These are phyloP conservation scores for Geodia barretti DNA, from an alignment of 37 sponge, comb jelly and placozoan genomes.

Conservation along the genomic window DNA sequence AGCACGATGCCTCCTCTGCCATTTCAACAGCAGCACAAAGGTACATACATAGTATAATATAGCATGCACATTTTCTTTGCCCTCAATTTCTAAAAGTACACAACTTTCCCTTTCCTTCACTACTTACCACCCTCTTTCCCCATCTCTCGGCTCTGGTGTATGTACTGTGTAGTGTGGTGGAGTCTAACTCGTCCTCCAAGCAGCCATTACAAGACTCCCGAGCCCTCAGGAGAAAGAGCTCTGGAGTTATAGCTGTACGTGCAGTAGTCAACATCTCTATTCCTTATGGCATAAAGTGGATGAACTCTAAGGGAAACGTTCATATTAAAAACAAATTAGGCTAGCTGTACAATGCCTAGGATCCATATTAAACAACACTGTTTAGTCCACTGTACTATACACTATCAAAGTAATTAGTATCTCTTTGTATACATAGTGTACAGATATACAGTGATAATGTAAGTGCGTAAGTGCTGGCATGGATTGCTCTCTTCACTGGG, in stretches of 20 bases:
- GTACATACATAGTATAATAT: neutral
- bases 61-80: too few relatives aligned
- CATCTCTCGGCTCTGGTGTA: too few relatives aligned
- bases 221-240: neutral
- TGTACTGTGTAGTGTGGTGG: conserved; percentile 16
- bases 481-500: neutral
- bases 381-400: neutral
- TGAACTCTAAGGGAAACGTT: too few relatives aligned
- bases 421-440: neutral
- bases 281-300: too few relatives aligned
- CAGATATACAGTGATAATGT: too few relatives aligned
- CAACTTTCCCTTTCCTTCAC: too few relatives aligned
- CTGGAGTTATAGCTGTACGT: neutral
- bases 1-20: conserved; percentile 28
- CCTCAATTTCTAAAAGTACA: too few relatives aligned
- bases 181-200: conserved; percentile 22
- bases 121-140: too few relatives aligned
- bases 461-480: neutral
- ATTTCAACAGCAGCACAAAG: conserved; percentile 14
- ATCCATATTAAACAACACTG: too few relatives aligned
- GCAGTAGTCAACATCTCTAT: neutral
- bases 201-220: neutral
- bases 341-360: too few relatives aligned
- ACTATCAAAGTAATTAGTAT: neutral
- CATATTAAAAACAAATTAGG: neutral